A percentile compares a stretch with the other conserved stretches of the same genome.
These are phyloP conservation scores for Nannoperca australis DNA, from an alignment of 2,797 vertebrate genomes.

Conservation along the genomic window DNA sequence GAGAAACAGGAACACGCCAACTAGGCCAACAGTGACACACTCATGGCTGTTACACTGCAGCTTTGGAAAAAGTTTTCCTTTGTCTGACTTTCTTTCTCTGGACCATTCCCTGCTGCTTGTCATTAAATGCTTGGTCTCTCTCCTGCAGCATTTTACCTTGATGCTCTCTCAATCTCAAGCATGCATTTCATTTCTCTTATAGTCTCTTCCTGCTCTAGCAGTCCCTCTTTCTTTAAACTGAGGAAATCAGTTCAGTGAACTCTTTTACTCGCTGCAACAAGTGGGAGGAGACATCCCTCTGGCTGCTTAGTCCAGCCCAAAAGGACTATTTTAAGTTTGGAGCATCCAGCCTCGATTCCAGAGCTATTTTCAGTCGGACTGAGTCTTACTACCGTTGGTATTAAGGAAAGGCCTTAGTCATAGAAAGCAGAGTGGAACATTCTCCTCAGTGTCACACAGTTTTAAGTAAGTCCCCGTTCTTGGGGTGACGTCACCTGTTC, in stretches of 20 bases:
- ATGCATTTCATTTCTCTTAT: not conserved
- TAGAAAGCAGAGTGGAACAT: conserved; percentile 67
- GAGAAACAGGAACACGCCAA: conserved; percentile 66
- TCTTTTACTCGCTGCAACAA: conserved; percentile 50
- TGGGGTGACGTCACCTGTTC: conserved; percentile 52
- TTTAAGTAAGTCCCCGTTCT: conserved; percentile 46
- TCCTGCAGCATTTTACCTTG: not conserved
- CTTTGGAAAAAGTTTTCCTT: conserved; percentile 33
- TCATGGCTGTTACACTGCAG: conserved; percentile 48
- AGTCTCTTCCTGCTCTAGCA: not conserved
- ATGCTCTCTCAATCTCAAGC: conserved; percentile 3
- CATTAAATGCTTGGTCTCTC: conserved; percentile 12
- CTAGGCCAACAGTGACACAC: conserved; percentile 71
- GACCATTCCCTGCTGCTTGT: conserved; percentile 3
- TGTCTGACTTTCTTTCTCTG: conserved; percentile 34
- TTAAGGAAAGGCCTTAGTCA: conserved; percentile 69
- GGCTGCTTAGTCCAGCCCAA: conserved; percentile 30
- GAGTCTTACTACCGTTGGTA: conserved; percentile 57
- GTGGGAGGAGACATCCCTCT: conserved; percentile 45
- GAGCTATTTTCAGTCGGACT: conserved; percentile 60
- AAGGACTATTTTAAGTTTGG: conserved; percentile 63
- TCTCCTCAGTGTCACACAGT: conserved; percentile 57
- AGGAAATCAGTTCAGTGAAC: conserved; percentile 41
- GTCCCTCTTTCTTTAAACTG: conserved; percentile 13
- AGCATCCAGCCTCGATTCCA: conserved; percentile 49